Percentiles rank a stretch among this genome's conserved stretches.
Evolutionary conservation across 2,888 invertebrate species (phyloP).

Genomic region (Acanthopleura granulata): DNA sequence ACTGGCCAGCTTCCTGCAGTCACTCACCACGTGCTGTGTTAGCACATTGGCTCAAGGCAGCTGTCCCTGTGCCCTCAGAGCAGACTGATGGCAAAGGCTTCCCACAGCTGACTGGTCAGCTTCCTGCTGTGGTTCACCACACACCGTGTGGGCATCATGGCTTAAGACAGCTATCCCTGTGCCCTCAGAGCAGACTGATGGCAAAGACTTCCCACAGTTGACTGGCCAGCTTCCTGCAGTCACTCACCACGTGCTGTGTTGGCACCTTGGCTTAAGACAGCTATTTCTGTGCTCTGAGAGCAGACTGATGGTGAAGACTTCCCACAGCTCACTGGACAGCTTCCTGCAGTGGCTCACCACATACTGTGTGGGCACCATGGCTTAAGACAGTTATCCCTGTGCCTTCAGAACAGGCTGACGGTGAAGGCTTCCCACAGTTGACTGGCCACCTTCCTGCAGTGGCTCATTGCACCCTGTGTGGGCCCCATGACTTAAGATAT

Average conservation of each 20-base stretch:
- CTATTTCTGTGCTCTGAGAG: not conserved
- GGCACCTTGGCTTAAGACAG: not conserved
- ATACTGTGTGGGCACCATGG: no score
- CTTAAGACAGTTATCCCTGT: no score
- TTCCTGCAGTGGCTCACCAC: not conserved
- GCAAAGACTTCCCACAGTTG: slow-evolving; percentile 54
- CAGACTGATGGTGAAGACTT: not conserved
- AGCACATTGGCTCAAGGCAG: no score
- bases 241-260: not conserved
- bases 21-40: no score
- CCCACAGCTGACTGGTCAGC: slow-evolving; percentile 21
- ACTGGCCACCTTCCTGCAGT: slow-evolving; percentile 52
- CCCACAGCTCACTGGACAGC: not conserved
- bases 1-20: not conserved
- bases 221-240: slow-evolving; percentile 52
- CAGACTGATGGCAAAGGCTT: slow-evolving; percentile 30
- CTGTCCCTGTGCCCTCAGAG: no score
- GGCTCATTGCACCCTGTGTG: slow-evolving; percentile 23
- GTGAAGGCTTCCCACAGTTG: slow-evolving; percentile 56
- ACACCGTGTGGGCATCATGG: no score
- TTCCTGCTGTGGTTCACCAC: not conserved
- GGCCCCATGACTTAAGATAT: not conserved
- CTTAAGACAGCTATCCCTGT: no score
- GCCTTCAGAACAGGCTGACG: slow-evolving; percentile 39
- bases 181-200: slow-evolving; percentile 41